phyloP scores from a whole-genome alignment of 1,140 invertebrate species.

The Cepaea nemoralis region DNA sequence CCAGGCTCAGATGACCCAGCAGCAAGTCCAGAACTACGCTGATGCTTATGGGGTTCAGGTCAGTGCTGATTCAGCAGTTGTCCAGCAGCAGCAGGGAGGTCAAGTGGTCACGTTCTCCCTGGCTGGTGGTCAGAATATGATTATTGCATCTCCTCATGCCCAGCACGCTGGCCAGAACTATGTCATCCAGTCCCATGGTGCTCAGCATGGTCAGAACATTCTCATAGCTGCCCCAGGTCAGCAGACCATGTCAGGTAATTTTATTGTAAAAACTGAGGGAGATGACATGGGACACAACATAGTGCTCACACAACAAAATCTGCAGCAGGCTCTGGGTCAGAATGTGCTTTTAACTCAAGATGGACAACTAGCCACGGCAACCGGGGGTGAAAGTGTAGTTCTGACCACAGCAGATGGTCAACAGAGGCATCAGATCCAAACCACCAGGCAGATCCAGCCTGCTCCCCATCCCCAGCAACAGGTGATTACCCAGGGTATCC shows the following conservation, averaged over 20 bases:
- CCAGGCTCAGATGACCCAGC: background rate
- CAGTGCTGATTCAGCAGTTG: slow-evolving; percentile 10
- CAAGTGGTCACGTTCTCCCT: slow-evolving; percentile 43
- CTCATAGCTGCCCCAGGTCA: slow-evolving; percentile 45
- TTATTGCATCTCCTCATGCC: slow-evolving; percentile 45
- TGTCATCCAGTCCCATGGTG: slow-evolving; percentile 41
- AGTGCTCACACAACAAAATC: slow-evolving; percentile 46
- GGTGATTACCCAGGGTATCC: slow-evolving; percentile 11
- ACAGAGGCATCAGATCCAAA: slow-evolving; percentile 13
- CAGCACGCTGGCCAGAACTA: slow-evolving; percentile 46
- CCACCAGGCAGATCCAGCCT: slow-evolving; percentile 34
- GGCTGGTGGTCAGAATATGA: slow-evolving; percentile 45
- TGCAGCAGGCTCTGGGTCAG: slow-evolving; percentile 40
- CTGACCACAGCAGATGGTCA: slow-evolving; percentile 42
- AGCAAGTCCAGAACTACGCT: slow-evolving; percentile 25
- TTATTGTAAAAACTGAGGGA: slow-evolving; percentile 44
- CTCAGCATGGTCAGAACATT: slow-evolving; percentile 41
- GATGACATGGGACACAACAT: slow-evolving; percentile 45
- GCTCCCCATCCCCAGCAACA: slow-evolving; percentile 17
- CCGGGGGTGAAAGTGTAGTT: slow-evolving; percentile 31
- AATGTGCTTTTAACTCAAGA: slow-evolving; percentile 40
- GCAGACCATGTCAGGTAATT: slow-evolving; percentile 39
- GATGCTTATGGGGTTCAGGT: slow-evolving; percentile 23
- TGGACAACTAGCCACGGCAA: slow-evolving; percentile 22
- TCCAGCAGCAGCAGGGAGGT: slow-evolving; percentile 29